phyloP scores from a whole-genome alignment of 1,140 invertebrate species.

The Drosophila watanabei region DNA sequence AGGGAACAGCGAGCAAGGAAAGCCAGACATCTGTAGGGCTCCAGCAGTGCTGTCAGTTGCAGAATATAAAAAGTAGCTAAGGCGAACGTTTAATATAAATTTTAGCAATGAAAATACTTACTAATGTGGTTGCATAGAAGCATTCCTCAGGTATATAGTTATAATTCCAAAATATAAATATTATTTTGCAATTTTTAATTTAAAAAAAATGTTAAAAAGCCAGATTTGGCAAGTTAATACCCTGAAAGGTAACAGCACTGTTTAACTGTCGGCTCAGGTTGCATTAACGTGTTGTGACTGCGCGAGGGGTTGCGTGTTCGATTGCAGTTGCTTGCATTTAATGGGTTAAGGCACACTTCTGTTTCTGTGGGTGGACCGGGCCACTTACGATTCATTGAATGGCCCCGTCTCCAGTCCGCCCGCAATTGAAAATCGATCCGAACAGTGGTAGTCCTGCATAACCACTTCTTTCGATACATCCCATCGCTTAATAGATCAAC shows the following conservation, averaged over 20 bases:
- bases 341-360: slow-evolving; percentile 53
- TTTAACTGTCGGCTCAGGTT: slow-evolving; percentile 21
- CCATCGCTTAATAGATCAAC: not conserved
- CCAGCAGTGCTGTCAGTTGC: not conserved
- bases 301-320: slow-evolving; percentile 42
- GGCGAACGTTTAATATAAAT: not conserved
- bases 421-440: slow-evolving; percentile 44
- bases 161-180: not conserved
- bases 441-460: not conserved
- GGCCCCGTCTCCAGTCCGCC: slow-evolving; percentile 16
- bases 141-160: not conserved
- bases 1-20: not conserved
- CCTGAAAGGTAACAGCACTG: slow-evolving; percentile 3
- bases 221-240: not conserved
- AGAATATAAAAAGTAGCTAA: not conserved
- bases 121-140: not conserved
- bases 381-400: slow-evolving; percentile 55
- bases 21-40: not conserved
- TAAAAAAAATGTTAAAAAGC: not conserved
- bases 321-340: slow-evolving; percentile 55
- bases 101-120: not conserved
- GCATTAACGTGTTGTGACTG: slow-evolving; percentile 50
- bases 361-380: slow-evolving; percentile 36
- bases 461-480: not conserved
- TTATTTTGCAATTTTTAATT: not conserved